Percentiles rank a stretch among this genome's conserved stretches.
Conservation (phyloP, 2,888 invertebrate species). For the Minunthozetes semirufus region DNA sequence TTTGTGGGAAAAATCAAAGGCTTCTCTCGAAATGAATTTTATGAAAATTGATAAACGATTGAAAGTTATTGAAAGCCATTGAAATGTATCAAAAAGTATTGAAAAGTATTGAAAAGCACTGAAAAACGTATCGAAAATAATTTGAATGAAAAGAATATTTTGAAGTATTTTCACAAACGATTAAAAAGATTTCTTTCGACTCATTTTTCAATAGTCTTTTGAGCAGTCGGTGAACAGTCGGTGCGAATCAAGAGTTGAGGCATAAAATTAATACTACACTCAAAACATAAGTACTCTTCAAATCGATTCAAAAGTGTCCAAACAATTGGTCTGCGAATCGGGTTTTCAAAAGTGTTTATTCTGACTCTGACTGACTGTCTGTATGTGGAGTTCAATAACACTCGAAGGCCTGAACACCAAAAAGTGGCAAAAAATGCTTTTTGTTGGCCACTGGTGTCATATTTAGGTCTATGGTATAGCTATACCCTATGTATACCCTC, state of each 20-base stretch:
- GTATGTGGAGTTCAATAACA: too few species aligned
- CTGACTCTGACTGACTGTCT: background rate
- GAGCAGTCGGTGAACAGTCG: too few species aligned
- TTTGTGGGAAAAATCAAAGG: too few species aligned
- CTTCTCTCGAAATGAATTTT: too few species aligned
- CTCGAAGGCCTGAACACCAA: too few species aligned
- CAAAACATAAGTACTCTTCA: too few species aligned
- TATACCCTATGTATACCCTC: background rate
- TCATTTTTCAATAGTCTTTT: too few species aligned
- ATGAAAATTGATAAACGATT: too few species aligned
- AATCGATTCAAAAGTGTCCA: too few species aligned
- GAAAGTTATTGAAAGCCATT: too few species aligned
- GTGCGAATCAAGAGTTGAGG: background rate
- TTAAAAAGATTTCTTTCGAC: background rate
- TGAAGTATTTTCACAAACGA: conserved; percentile 6
- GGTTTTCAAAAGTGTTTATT: background rate
- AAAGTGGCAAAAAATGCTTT: background rate
- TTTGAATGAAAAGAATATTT: background rate
- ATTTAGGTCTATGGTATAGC: background rate
- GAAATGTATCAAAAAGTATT: too few species aligned
- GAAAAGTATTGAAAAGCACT: too few species aligned
- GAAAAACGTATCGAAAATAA: background rate
- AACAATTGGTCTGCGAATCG: background rate
- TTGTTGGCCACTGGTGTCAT: background rate
- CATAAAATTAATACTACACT: background rate